These are phyloP conservation scores for Ectemnius continuus DNA, from an alignment of 2,888 invertebrate species.

Conservation along the genomic window DNA sequence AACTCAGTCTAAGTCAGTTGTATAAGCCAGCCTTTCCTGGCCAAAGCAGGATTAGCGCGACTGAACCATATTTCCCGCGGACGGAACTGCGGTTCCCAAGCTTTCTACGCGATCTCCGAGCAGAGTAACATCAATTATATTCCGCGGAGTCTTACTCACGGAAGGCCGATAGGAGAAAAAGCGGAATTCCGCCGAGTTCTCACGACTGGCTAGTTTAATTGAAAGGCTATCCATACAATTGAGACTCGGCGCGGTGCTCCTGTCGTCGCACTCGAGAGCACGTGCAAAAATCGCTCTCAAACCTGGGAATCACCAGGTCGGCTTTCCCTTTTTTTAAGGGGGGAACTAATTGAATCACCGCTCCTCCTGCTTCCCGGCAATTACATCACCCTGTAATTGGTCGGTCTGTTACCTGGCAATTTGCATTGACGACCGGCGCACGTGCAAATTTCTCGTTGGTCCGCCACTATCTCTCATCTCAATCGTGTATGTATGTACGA, in stretches of 20 bases:
- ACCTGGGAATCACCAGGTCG: slow-evolving; percentile 29
- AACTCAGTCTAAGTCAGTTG: not conserved
- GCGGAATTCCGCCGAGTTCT: slow-evolving; percentile 51
- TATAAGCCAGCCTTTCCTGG: not conserved
- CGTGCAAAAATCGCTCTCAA: slow-evolving; percentile 35
- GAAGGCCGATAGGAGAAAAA: slow-evolving; percentile 48
- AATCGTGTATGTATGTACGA: too few relatives aligned
- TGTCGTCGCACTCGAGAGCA: not conserved
- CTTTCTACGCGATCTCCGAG: slow-evolving; percentile 62
- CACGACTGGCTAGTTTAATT: slow-evolving; percentile 53
- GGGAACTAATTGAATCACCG: too few relatives aligned
- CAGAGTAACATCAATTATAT: slow-evolving; percentile 50
- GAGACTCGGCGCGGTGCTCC: slow-evolving; percentile 8
- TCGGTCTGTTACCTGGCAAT: slow-evolving; percentile 13
- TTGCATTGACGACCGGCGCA: not conserved
- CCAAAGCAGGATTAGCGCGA: too few relatives aligned
- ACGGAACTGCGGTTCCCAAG: slow-evolving; percentile 56
- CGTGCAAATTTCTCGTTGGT: too few relatives aligned
- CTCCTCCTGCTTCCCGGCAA: not conserved
- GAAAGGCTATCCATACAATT: slow-evolving; percentile 32
- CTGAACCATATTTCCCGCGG: not conserved
- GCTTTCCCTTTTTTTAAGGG: slow-evolving; percentile 35
- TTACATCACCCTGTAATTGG: too few relatives aligned
- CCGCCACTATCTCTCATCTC: too few relatives aligned
- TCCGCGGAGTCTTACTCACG: slow-evolving; percentile 35